Conservation (phyloP, 2,888 invertebrate genomes). For the Lasius platythorax region DNA sequence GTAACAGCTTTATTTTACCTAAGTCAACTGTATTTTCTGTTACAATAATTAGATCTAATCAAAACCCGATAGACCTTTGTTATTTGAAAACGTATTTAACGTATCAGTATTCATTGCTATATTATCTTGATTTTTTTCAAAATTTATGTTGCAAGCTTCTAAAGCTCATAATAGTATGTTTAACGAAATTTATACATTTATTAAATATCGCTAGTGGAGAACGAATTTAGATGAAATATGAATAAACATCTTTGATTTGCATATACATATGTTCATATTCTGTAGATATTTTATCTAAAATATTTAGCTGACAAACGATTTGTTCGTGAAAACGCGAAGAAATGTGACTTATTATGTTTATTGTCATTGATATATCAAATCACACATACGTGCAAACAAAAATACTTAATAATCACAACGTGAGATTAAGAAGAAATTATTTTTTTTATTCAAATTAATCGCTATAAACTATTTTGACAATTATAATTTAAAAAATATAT, state of each 20-base stretch:
- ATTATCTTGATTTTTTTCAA: slow-evolving; percentile 63
- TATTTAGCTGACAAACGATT: slow-evolving; percentile 15
- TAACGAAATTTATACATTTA: not conserved
- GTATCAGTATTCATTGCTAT: slow-evolving; percentile 68
- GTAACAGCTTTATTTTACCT: not conserved
- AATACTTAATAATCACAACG: slow-evolving; percentile 1
- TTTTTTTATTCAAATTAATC: not conserved
- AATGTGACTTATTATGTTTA: slow-evolving; percentile 12
- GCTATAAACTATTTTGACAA: not conserved
- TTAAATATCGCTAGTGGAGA: not conserved
- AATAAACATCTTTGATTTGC: not conserved
- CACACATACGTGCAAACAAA: not conserved
- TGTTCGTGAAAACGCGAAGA: slow-evolving; percentile 21
- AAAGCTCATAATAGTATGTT: slow-evolving; percentile 8
- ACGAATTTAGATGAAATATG: not conserved
- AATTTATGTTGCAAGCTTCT: slow-evolving; percentile 55
- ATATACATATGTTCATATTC: not conserved
- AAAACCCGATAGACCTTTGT: slow-evolving; percentile 59
- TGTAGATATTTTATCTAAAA: not conserved
- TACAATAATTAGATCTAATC: slow-evolving; percentile 70
- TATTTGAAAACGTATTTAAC: slow-evolving; percentile 62
- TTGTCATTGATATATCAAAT: not conserved
- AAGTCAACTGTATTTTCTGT: slow-evolving; percentile 52
- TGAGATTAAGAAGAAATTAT: not conserved
- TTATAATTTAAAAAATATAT: not conserved